A percentile compares a stretch with the other conserved stretches of the same genome.
These are phyloP conservation scores for Astreopora myriophthalma DNA, from an alignment of 64 coral and sea anemone species.

Conservation along the genomic window DNA sequence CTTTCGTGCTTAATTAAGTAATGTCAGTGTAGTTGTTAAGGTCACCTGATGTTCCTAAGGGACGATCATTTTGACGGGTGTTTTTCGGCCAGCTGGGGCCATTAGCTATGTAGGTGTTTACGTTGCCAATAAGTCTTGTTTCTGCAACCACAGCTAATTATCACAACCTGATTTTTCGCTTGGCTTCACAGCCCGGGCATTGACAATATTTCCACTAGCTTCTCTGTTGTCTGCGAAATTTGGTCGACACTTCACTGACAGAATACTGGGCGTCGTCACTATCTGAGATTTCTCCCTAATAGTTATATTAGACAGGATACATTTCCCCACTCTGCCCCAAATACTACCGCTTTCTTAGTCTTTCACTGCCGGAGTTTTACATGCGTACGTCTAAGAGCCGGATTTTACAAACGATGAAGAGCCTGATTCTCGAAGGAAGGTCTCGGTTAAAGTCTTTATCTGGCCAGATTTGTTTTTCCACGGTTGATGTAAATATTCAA, in stretches of 20 bases:
- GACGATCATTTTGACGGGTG: neutral
- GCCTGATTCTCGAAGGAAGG: no score
- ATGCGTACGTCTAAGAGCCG: no score
- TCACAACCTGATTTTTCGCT: neutral
- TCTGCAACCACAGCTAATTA: neutral
- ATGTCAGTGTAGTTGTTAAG: neutral
- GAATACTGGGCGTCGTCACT: neutral
- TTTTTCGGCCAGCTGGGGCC: no score
- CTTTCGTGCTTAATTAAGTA: neutral
- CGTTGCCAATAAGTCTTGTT: no score
- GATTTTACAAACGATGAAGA: no score
- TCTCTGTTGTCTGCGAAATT: neutral
- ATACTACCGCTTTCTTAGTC: neutral
- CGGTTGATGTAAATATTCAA: no score
- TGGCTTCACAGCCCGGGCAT: neutral
- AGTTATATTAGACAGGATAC: neutral
- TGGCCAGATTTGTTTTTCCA: no score
- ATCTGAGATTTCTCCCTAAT: neutral
- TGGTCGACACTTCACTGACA: neutral
- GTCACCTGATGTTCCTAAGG: neutral
- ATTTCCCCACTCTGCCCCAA: neutral
- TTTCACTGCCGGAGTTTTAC: neutral
- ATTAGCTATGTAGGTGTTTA: no score
- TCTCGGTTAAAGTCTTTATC: no score
- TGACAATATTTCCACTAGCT: neutral